Evolutionary conservation across 64 coral and sea anemone genomes (phyloP), one percentile per base, ranked within the genome.

Genomic region (Porites australiensis): DNA sequence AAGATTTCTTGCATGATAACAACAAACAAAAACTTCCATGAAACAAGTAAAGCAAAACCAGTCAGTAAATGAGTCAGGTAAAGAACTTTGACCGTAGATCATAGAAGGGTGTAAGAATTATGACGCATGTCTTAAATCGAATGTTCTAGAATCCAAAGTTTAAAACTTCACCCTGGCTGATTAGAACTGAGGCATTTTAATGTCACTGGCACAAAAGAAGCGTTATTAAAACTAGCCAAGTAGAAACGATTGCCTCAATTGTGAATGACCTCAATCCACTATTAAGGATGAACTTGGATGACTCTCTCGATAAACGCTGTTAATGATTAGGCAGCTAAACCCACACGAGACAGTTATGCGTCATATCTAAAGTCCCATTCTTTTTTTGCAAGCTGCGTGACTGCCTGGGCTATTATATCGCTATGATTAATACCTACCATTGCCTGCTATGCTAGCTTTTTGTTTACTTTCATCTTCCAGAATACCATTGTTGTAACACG

Each of bases 291-390:
- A 68, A 68, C 65, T 68, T 37, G 0, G 27, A 37, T 68, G 16
- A 68, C 16, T 68, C 16, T 18, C 5, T 7, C 65, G 65, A 68
- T 13, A 13, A 68, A 68, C 65, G 27, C 27, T 68, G 22, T 18
- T 68, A 68, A 68, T 18, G 65, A 18, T 68, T 68, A 68, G 65
- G 65, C 65, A 68, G 65, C 65, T 20, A 68, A 68, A 68, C 65
- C 65, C 16, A 68, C 65, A n/a, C 27, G 27, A 37, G 0, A 68
- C 65, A 68, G 11, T 68, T 68, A 68, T 7, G 65, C 65, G 13
- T 68, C 65, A 68, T 20, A 68, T 68, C 22, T 68, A 68, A 68
- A 68, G 65, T 15, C 65, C 13, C 65, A 68, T 68, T 68, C 65
- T n/a, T 68, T 68, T 68, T 4, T 68, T 37, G 27, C 27, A 37